phyloP scores from a whole-genome alignment of 53 echinoderm and acorn worm species.

The Crossaster papposus region DNA sequence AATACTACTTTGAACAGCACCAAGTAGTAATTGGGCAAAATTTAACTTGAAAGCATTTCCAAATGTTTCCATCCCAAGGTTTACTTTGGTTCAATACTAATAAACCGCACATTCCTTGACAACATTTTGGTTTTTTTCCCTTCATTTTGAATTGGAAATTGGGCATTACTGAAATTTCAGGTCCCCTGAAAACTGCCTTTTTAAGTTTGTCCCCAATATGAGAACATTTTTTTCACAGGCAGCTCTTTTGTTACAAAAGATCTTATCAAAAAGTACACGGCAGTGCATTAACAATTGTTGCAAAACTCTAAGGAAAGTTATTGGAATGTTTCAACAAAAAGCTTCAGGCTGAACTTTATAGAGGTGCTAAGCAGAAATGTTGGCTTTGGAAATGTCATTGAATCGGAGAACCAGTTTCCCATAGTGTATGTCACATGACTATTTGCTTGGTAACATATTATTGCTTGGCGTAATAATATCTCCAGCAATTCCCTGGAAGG shows the following conservation, averaged over 20 bases:
- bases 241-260: background rate
- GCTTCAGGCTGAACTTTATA: background rate
- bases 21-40: slow-evolving; percentile 6
- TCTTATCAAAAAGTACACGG: slow-evolving; percentile 7
- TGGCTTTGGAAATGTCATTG: no score
- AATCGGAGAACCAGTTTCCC: no score
- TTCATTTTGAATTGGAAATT: background rate
- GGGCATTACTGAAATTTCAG: no score
- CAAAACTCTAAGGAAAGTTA: slow-evolving; percentile 3
- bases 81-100: no score
- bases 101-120: background rate
- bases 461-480: no score
- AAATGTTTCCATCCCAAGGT: background rate
- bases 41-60: background rate
- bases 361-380: no score
- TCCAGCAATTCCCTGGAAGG: no score
- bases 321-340: background rate
- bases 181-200: background rate
- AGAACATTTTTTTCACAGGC: background rate
- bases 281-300: slow-evolving; percentile 7
- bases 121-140: no score
- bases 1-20: slow-evolving; percentile 15
- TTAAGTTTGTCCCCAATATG: background rate
- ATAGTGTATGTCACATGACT: no score
- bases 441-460: no score